These are phyloP conservation scores for Pelodiscus sinensis DNA, from an alignment of 2,113 vertebrate genomes.

Conservation along the genomic window DNA sequence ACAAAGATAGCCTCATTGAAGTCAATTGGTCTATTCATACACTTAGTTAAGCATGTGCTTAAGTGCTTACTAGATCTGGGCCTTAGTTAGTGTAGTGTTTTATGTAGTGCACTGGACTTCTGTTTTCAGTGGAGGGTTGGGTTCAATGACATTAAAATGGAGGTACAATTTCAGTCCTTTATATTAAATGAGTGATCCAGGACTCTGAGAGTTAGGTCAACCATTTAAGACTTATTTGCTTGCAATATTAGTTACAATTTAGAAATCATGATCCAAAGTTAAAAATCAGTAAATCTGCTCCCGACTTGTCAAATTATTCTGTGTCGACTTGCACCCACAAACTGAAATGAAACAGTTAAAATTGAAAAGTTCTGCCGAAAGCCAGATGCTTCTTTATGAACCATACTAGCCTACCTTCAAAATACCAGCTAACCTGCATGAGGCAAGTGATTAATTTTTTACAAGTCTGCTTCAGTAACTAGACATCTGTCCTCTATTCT, in stretches of 20 bases:
- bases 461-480: constrained; percentile 45
- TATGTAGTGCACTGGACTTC: neutral
- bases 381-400: constrained; percentile 65
- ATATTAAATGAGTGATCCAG: neutral
- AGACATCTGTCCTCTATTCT: constrained; percentile 55
- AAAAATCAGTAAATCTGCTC: neutral
- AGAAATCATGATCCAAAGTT: constrained; percentile 13
- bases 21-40: neutral
- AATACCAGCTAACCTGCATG: constrained; percentile 46
- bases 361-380: constrained; percentile 47
- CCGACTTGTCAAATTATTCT: constrained; percentile 36
- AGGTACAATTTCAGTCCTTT: neutral
- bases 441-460: constrained; percentile 65
- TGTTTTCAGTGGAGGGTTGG: neutral
- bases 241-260: neutral
- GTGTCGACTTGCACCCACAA: neutral
- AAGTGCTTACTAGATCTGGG: neutral
- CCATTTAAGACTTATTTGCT: neutral
- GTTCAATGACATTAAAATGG: neutral
- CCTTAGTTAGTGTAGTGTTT: neutral
- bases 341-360: constrained; percentile 44
- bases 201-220: neutral
- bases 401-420: constrained; percentile 44
- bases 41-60: neutral
- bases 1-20: neutral